Base-by-base conservation (phyloP, 2,113 vertebrate genomes). In the Grammomys dolichurus region DNA sequence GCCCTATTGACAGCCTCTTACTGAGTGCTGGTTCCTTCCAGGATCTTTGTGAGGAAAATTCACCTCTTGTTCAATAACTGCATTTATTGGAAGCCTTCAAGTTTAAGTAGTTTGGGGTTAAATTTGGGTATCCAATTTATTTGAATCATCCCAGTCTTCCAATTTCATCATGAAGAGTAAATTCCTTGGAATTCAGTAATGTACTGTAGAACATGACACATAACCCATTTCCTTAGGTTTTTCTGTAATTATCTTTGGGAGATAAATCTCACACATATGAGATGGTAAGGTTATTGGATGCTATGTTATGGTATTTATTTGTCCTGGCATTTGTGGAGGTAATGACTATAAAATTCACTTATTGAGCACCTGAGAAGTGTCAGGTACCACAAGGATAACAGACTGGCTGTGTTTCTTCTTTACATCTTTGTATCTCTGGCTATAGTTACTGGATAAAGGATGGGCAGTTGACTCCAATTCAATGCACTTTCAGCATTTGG, bases 221-320 rank as follows among this genome's bases (percentile, higher is more conserved):
- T 58, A 89, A 70, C 40, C 63, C 43, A 92, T 95, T 95, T 96
- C 73, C 86, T 7, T 92, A 69, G 31, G 12, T 33, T 97, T 93
- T 97, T 51, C 48, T 87, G 48, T 95, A 94, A 97, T 94, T 96
- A 78, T 86, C 92, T 96, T 77, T 82, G 80, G 43, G 46, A 95
- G 48, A 88, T 95, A 95, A 96, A 95, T 95, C 36, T 96, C 86
- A 87, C 7, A 56, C 43, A 67, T 93, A 69, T 63, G 51, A 89
- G 69, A 88, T 88, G 54, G 40, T 76, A 95, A 95, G 36, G 51
- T 86, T 95, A 86, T 90, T 78, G 40, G 54, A 84, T 92, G 28
- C 80, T 48, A 73, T 0, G n/a, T 7, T 58, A 76, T 48, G 46
- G 11, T 84, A 91, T 95, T 90, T 86, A 87, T 95, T 95, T 96